phyloP scores from a whole-genome alignment of 2,113 vertebrate species.

The Gadus macrocephalus region DNA sequence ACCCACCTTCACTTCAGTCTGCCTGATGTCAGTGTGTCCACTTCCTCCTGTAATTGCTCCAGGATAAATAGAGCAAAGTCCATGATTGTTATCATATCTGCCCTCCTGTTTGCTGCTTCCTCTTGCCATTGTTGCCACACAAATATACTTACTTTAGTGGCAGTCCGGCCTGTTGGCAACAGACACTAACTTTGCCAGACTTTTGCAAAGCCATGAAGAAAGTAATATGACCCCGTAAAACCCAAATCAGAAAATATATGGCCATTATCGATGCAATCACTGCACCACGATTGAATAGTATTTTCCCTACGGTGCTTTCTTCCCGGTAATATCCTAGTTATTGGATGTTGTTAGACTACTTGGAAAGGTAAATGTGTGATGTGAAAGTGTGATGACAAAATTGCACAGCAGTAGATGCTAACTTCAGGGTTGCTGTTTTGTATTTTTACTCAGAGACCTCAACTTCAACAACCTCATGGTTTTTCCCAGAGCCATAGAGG shows the following conservation, averaged over 20 bases:
- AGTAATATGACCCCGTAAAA: no score
- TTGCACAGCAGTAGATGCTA: not conserved
- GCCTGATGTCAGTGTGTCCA: slow-evolving; percentile 70
- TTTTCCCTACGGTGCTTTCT: no score
- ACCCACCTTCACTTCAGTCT: slow-evolving; percentile 53
- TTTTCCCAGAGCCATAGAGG: slow-evolving; percentile 91
- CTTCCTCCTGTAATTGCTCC: slow-evolving; percentile 73
- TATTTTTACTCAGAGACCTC: slow-evolving; percentile 79
- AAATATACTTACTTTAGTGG: slow-evolving; percentile 34
- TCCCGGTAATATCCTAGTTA: no score
- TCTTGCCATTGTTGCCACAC: slow-evolving; percentile 39
- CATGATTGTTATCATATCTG: slow-evolving; percentile 66
- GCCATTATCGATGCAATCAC: no score
- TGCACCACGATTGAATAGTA: no score
- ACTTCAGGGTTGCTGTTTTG: slow-evolving; percentile 29
- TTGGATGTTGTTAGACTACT: no score
- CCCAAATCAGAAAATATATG: no score
- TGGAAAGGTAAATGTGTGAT: no score
- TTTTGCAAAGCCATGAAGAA: no score
- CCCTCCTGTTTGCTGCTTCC: slow-evolving; percentile 68
- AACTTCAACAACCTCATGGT: slow-evolving; percentile 93
- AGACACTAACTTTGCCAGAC: no score
- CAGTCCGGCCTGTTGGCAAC: slow-evolving; percentile 17
- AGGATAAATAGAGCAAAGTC: slow-evolving; percentile 72
- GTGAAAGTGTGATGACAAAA: not conserved